phyloP scores from a whole-genome alignment of 2,797 vertebrate genomes.

The Macropus fuliginosus region DNA sequence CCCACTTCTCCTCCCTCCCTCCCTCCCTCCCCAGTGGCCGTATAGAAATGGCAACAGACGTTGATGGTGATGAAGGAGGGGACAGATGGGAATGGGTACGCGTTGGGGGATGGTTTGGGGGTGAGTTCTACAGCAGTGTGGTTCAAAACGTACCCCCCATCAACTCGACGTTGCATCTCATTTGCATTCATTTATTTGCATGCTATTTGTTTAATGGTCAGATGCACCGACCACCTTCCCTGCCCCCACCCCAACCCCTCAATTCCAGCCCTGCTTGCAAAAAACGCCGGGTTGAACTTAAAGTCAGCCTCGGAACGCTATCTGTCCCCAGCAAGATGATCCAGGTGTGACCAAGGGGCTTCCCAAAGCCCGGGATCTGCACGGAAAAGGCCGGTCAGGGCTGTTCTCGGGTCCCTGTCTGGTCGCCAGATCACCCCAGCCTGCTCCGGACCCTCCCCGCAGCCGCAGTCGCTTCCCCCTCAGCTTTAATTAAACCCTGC shows the following conservation, averaged over 20 bases:
- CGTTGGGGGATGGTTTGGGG: background rate
- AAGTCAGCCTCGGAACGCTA: background rate
- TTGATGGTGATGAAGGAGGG: background rate
- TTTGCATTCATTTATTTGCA: background rate
- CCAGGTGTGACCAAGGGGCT: background rate
- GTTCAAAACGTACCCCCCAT: background rate
- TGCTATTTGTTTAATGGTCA: background rate
- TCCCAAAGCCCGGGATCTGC: background rate
- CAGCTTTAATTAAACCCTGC: conserved; percentile 82
- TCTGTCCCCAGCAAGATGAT: background rate
- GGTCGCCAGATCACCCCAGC: background rate
- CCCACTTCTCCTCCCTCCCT: background rate
- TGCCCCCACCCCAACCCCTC: background rate
- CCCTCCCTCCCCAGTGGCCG: background rate
- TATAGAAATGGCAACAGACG: background rate
- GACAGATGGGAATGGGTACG: background rate
- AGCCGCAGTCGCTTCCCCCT: conserved; percentile 71
- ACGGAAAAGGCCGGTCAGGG: background rate
- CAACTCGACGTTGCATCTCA: background rate
- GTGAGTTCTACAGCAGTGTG: background rate
- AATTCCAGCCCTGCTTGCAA: background rate
- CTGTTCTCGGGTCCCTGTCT: background rate
- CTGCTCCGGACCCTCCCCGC: conserved; percentile 61
- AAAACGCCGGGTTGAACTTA: background rate
- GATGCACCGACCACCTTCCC: background rate